These are phyloP conservation scores for Fregetta grallaria DNA, from an alignment of 2,113 vertebrate species.

Conservation along the genomic window DNA sequence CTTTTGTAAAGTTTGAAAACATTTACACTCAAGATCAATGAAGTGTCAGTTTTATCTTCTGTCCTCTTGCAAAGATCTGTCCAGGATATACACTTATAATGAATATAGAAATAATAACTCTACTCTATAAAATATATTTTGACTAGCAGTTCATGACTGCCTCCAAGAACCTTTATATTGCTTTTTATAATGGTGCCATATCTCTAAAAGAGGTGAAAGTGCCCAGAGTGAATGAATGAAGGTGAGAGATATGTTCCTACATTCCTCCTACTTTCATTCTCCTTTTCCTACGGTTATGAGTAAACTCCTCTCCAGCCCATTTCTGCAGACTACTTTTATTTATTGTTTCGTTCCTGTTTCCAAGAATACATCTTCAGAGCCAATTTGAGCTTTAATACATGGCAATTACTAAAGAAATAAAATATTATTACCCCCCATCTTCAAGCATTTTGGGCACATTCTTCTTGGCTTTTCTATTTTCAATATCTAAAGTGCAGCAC, in stretches of 20 bases:
- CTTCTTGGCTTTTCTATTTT: slow-evolving; percentile 55
- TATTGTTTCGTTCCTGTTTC: slow-evolving; percentile 61
- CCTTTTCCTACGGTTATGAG: not conserved
- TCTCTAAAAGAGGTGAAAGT: not conserved
- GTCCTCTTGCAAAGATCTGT: not conserved
- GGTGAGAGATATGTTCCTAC: not conserved
- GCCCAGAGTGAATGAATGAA: not conserved
- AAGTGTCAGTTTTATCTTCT: not conserved
- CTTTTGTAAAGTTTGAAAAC: not conserved
- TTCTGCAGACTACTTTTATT: slow-evolving; percentile 60
- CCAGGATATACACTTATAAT: not conserved
- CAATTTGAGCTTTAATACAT: slow-evolving; percentile 48
- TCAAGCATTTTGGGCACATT: slow-evolving; percentile 62
- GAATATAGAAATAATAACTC: not conserved
- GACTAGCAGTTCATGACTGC: not conserved
- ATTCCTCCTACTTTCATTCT: not conserved
- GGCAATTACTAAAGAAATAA: slow-evolving; percentile 66
- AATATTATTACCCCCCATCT: slow-evolving; percentile 42
- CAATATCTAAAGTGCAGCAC: slow-evolving; percentile 25
- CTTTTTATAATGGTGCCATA: not conserved
- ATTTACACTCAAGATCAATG: not conserved
- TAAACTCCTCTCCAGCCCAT: slow-evolving; percentile 8
- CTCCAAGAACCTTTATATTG: not conserved
- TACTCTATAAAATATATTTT: not conserved
- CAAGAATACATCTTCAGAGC: slow-evolving; percentile 62